Percentiles rank a stretch among this genome's conserved stretches.
Evolutionary conservation across 2,888 invertebrate species (phyloP).

Genomic region (Aphidius colemani): DNA sequence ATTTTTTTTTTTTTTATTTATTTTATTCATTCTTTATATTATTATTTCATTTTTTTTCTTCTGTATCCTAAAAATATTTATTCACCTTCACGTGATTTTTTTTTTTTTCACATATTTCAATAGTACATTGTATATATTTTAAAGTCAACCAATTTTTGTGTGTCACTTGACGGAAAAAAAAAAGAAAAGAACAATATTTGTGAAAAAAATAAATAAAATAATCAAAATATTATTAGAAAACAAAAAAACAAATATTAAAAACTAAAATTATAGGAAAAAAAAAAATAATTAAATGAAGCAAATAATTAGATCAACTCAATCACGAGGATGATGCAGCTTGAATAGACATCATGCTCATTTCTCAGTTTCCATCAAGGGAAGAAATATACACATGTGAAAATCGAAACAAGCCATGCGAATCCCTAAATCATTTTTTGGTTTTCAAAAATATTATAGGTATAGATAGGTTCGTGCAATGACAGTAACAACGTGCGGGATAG

Average conservation of each 20-base stretch:
- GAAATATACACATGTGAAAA: constrained; percentile 13
- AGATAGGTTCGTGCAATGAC: constrained; percentile 17
- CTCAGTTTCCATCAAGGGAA: constrained; percentile 5
- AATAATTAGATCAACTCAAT: constrained; percentile 9
- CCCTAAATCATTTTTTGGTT: constrained; percentile 35
- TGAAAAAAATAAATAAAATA: not conserved
- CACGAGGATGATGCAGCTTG: too few relatives aligned
- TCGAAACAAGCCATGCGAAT: constrained; percentile 24
- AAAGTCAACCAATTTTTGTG: too few relatives aligned
- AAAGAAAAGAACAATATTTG: too few relatives aligned
- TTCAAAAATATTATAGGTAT: constrained; percentile 25
- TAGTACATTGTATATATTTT: too few relatives aligned
- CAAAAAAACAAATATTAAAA: constrained; percentile 26
- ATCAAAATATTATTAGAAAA: not conserved
- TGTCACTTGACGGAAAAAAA: too few relatives aligned
- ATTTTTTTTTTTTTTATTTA: constrained; percentile 9
- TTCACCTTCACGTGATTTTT: not conserved
- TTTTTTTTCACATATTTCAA: too few relatives aligned
- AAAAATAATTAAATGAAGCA: constrained; percentile 10
- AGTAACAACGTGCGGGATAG: constrained; percentile 30
- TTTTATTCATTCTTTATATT: constrained; percentile 5
- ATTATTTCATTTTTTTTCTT: constrained; percentile 11
- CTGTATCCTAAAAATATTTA: constrained; percentile 18
- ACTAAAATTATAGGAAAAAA: constrained; percentile 11
- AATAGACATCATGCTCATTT: constrained; percentile 9